Conservation (phyloP, 2,888 invertebrate genomes). For the Galeopsomyia nigrocyanea region DNA sequence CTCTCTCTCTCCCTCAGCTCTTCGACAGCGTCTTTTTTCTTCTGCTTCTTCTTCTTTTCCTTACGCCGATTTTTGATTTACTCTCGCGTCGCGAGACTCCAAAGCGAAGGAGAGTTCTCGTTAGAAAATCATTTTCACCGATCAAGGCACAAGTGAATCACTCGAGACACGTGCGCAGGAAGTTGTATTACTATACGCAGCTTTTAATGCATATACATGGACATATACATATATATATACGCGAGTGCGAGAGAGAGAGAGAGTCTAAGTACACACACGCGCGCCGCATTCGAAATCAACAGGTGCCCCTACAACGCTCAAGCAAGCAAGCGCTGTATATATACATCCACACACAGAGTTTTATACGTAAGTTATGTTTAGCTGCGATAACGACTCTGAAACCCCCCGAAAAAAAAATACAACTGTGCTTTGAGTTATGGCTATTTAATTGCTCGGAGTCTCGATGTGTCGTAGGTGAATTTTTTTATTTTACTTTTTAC, state of each 20-base stretch:
- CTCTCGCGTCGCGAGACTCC: slow-evolving; percentile 16
- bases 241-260: background rate
- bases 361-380: too few species aligned
- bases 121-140: slow-evolving; percentile 6
- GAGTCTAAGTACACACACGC: background rate
- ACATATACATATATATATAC: background rate
- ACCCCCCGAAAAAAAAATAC: too few species aligned
- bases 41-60: slow-evolving; percentile 12
- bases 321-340: too few species aligned
- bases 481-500: too few species aligned
- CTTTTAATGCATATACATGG: too few species aligned
- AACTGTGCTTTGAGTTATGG: too few species aligned
- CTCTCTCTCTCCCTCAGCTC: slow-evolving; percentile 18
- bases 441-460: too few species aligned
- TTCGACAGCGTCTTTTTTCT: slow-evolving; percentile 24
- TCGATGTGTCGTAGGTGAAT: too few species aligned
- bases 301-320: slow-evolving; percentile 12
- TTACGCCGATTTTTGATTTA: slow-evolving; percentile 37
- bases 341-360: too few species aligned
- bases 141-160: too few species aligned
- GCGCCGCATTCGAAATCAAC: slow-evolving; percentile 36
- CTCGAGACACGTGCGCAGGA: background rate
- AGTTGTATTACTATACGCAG: background rate
- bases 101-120: background rate
- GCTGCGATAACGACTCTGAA: too few species aligned